A percentile compares a stretch with the other conserved stretches of the same genome.
These are phyloP conservation scores for Oryzias woworae DNA, from an alignment of 2,113 vertebrate species.

Conservation along the genomic window DNA sequence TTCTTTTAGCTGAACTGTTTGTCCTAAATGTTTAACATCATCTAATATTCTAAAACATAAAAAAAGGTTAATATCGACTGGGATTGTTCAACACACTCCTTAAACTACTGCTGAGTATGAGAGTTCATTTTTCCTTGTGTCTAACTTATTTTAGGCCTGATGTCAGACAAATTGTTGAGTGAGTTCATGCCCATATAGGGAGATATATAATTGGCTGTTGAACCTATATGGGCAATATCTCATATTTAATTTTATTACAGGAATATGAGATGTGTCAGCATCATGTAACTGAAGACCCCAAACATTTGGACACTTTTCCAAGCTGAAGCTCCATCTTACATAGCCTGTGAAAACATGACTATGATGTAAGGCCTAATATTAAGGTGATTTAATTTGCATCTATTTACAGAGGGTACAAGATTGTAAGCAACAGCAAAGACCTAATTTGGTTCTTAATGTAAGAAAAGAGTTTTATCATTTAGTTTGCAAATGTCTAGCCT, in stretches of 20 bases:
- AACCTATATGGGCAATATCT: conserved; percentile 17
- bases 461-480: too few species aligned
- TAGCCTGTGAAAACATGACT: not conserved
- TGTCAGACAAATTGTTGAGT: conserved; percentile 20
- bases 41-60: too few species aligned
- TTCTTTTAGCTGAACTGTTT: not conserved
- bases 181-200: conserved; percentile 42
- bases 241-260: conserved; percentile 49
- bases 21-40: not conserved
- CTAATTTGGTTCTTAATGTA: not conserved
- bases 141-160: conserved; percentile 45
- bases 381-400: conserved; percentile 1
- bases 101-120: conserved; percentile 2
- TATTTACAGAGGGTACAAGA: too few species aligned
- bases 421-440: not conserved
- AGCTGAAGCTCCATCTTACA: conserved; percentile 2
- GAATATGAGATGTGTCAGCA: conserved; percentile 28
- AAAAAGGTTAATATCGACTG: too few species aligned
- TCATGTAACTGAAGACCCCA: conserved; percentile 40
- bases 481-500: too few species aligned
- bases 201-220: not conserved
- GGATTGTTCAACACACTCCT: not conserved
- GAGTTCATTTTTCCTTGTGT: conserved; percentile 25
- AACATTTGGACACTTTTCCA: conserved; percentile 26
- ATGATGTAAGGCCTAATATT: conserved; percentile 10